These are phyloP conservation scores for Crambe crambe DNA, from an alignment of 37 sponge, comb jelly and placozoan species.

Conservation along the genomic window DNA sequence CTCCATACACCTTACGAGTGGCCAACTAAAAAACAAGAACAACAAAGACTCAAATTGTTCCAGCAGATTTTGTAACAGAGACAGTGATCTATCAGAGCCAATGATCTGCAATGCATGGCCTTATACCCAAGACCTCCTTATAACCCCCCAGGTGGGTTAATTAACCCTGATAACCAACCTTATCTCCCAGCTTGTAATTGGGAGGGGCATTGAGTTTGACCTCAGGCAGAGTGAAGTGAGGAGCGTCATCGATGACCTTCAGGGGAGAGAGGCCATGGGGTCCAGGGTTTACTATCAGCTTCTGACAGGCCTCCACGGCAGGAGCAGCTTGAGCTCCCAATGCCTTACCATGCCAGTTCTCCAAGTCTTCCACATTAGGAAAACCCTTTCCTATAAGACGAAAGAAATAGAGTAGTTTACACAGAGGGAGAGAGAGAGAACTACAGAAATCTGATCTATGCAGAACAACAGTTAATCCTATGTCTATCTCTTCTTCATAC, in stretches of 20 bases:
- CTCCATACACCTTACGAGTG: constrained; percentile 91
- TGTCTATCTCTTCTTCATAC: too few relatives aligned
- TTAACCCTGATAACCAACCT: constrained; percentile 62
- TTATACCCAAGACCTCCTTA: background rate
- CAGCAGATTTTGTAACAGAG: background rate
- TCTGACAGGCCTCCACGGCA: constrained; percentile 69
- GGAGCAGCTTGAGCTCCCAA: constrained; percentile 69
- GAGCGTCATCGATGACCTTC: constrained; percentile 80
- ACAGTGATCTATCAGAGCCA: too few relatives aligned
- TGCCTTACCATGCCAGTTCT: constrained; percentile 92
- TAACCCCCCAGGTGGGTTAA: too few relatives aligned
- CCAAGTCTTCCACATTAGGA: constrained; percentile 73
- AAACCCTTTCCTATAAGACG: constrained; percentile 50
- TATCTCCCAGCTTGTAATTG: constrained; percentile 89
- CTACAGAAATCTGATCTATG: too few relatives aligned
- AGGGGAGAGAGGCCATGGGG: constrained; percentile 59
- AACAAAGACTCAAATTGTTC: background rate
- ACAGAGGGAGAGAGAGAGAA: background rate
- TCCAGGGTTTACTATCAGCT: constrained; percentile 66
- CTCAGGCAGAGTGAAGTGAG: constrained; percentile 42
- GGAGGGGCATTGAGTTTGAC: constrained; percentile 75
- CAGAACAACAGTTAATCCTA: too few relatives aligned
- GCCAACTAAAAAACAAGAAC: constrained; percentile 54
- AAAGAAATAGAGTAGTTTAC: background rate
- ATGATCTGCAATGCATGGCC: too few relatives aligned